phyloP scores from a whole-genome alignment of 35 echinoderm and acorn worm genomes.

The Strongylocentrotus purpuratus region DNA sequence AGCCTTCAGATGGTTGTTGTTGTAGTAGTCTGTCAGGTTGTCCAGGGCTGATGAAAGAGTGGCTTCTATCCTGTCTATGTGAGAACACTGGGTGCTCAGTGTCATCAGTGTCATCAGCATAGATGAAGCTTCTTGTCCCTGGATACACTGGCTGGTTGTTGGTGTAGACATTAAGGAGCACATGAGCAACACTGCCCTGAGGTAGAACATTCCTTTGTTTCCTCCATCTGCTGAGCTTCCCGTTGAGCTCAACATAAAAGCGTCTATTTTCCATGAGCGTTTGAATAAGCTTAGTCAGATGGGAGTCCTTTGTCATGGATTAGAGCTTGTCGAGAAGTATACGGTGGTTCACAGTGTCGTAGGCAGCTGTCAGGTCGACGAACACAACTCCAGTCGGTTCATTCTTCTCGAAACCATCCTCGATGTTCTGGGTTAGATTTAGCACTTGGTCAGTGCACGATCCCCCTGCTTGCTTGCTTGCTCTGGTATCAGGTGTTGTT shows the following conservation, averaged over 20 bases:
- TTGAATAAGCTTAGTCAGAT: not conserved
- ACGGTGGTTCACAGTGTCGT: too few species aligned
- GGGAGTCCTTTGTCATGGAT: conserved; percentile 41
- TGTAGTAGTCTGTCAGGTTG: conserved; percentile 43
- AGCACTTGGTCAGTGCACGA: too few species aligned
- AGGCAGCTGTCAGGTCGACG: too few species aligned
- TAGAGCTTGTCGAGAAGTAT: conserved; percentile 56
- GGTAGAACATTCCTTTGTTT: conserved; percentile 72
- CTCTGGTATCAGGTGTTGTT: too few species aligned
- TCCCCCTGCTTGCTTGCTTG: too few species aligned
- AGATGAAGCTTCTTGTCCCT: conserved; percentile 60
- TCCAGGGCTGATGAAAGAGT: conserved; percentile 51
- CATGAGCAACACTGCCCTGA: conserved; percentile 62
- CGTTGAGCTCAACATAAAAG: conserved; percentile 58
- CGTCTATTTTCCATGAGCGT: conserved; percentile 57
- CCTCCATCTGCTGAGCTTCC: conserved; percentile 61
- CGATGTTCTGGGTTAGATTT: too few species aligned
- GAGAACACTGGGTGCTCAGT: conserved; percentile 30
- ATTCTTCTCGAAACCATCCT: too few species aligned
- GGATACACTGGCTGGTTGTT: conserved; percentile 47
- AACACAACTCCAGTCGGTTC: too few species aligned
- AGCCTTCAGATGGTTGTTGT: conserved; percentile 58
- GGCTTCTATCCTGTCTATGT: conserved; percentile 15
- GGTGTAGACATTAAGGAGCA: conserved; percentile 59
- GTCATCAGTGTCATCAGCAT: conserved; percentile 62